Base-by-base conservation (phyloP, 1,140 invertebrate species). In the Caerostris darwini region DNA sequence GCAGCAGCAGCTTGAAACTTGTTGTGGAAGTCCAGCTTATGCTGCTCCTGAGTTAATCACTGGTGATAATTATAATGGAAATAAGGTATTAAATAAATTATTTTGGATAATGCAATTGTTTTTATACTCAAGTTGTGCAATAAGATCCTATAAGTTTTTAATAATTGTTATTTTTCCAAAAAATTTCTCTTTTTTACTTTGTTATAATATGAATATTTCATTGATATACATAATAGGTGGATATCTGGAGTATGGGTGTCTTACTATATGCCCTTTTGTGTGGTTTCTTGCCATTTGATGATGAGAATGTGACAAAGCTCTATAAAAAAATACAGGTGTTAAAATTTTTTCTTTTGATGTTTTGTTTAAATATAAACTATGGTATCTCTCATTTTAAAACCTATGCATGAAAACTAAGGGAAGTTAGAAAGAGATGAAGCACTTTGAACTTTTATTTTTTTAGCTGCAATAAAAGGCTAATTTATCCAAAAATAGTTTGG, bases 211-310 rank as follows among this genome's bases (percentile, higher is more conserved):
- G 34, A 34, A 34, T 81, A 34, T 19, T 81, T 81, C 19, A 14
- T 81, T 34, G 34, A 34, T 34, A 34, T 34, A 34, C 34, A 1
- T 34, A 34, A n/a, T n/a, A 95, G 90, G 99, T 99, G 54, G 99
- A 99, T 96, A 99, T 99, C 10, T 99, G 99, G 99, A 99, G 98
- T 57, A 99, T 99, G 96, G 99, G 99, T 89, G 99, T 99, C 83
- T 99, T 99, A 95, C 97, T 99, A 67, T 99, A 99, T 96, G 99
- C 99, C 82, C 97, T 99, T 94, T 96, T 99, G 88, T 99, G 99
- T 94, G 97, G 97, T 85, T 95, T 95, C 94, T 96, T 99, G 95
- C 99, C 99, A 86, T 99, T 99, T 96, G 99, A 99, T 96, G 99
- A 99, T 96, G 99, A 99, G 97, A 99, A 99, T 96, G 97, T 99